A percentile compares a stretch with the other conserved stretches of the same genome.
phyloP scores from a whole-genome alignment of 2,888 invertebrate genomes.

The Andrena trimmerana region DNA sequence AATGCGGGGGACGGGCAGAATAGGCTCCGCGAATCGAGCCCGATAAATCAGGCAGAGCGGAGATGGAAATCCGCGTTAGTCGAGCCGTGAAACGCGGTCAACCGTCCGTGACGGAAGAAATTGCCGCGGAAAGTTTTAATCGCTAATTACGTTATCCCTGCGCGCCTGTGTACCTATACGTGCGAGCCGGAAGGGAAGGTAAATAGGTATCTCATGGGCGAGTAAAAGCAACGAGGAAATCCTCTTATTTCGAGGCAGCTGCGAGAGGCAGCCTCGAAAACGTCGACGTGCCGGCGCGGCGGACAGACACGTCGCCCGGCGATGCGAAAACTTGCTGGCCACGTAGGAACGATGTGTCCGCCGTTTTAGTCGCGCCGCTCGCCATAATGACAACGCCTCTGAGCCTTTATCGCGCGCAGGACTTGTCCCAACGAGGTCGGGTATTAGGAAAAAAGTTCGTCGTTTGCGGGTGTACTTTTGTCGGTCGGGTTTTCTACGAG shows the following conservation, averaged over 20 bases:
- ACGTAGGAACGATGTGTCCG: conserved; percentile 76
- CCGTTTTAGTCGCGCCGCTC: conserved; percentile 66
- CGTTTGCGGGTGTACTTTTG: conserved; percentile 38
- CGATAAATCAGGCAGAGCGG: conserved; percentile 49
- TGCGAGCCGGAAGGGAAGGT: conserved; percentile 13
- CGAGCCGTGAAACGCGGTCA: conserved; percentile 68
- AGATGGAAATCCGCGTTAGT: conserved; percentile 62
- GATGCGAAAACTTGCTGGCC: conserved; percentile 70
- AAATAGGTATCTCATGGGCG: conserved; percentile 40
- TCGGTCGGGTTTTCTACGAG: conserved; percentile 16
- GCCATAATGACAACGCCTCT: conserved; percentile 71
- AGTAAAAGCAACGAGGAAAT: conserved; percentile 54
- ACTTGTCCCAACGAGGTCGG: conserved; percentile 52
- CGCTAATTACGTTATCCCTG: conserved; percentile 75
- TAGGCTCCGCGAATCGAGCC: conserved; percentile 23
- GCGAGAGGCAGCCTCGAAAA: conserved; percentile 47
- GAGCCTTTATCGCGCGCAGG: conserved; percentile 73
- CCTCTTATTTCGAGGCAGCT: conserved; percentile 61
- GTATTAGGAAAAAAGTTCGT: conserved; percentile 63
- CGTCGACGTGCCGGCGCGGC: conserved; percentile 37
- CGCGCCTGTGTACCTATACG: not conserved
- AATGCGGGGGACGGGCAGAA: not conserved
- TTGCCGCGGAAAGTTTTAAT: conserved; percentile 76
- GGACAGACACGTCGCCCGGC: conserved; percentile 57
- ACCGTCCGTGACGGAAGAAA: conserved; percentile 74